Evolutionary conservation across 2,888 invertebrate species (phyloP).

Genomic region (Trissoscelio sp.): DNA sequence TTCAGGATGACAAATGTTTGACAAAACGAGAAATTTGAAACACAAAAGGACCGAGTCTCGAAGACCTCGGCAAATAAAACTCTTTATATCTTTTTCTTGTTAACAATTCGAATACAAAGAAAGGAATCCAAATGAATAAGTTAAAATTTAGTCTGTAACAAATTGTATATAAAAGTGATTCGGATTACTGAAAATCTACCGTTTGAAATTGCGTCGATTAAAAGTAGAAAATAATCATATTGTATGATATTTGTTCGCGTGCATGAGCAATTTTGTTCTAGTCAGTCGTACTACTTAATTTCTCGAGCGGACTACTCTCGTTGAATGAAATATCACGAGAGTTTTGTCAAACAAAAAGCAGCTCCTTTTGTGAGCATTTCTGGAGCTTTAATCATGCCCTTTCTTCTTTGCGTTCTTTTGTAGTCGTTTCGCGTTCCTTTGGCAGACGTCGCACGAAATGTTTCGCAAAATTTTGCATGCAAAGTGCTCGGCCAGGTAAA

Average conservation of each 20-base stretch:
- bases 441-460: constrained; percentile 42
- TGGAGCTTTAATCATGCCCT: constrained; percentile 54
- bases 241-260: constrained; percentile 58
- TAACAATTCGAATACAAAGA: constrained; percentile 16
- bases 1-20: not conserved
- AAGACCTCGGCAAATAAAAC: not conserved
- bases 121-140: constrained; percentile 16
- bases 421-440: constrained; percentile 37
- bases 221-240: not conserved
- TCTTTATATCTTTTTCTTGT: not conserved
- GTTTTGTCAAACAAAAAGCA: constrained; percentile 53
- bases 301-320: constrained; percentile 34
- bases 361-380: constrained; percentile 45
- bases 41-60: not conserved
- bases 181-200: constrained; percentile 19
- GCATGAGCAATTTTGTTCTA: constrained; percentile 69
- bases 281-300: constrained; percentile 68
- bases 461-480: constrained; percentile 30
- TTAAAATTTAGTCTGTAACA: not conserved
- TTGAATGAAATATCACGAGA: constrained; percentile 51
- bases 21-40: not conserved
- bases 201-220: constrained; percentile 10
- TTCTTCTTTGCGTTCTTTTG: constrained; percentile 42
- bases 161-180: constrained; percentile 29
- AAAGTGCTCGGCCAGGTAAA: constrained; percentile 14